Evolutionary conservation across 1,140 invertebrate genomes (phyloP), one percentile per base, ranked within the genome.

Genomic region (Bombus breviceps): DNA sequence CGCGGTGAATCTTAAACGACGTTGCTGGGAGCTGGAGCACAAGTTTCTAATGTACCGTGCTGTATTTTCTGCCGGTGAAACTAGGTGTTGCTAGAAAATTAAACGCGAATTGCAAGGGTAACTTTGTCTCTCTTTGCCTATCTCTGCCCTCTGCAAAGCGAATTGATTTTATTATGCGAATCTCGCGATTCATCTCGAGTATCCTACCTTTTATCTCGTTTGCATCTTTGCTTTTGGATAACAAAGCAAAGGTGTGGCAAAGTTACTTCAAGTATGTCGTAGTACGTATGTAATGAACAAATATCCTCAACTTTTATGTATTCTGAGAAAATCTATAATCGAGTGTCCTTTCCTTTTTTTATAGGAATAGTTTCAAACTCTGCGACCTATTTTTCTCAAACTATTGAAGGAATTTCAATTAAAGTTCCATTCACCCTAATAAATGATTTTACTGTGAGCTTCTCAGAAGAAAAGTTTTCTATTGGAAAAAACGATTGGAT

Each of bases 61-160:
- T n/a, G 28, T 73, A 47, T 47, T 73, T 73, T n/a, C 15, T 43
- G 10, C 37, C 68, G 25, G 22, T 34, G n/a, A n/a, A 43, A 41
- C 39, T 9, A n/a, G 8, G 47, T 53, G 47, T 53, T 69, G 18
- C 10, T 71, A 12, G 69, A 41, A 71, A 71, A 41, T 71, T 43
- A 73, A 73, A 6, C 28, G 41, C 15, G 39, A 43, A 15, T 18
- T 28, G 5, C 10, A 32, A 18, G 18, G n/a, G 6, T 22, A 22
- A 37, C 13, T 43, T n/a, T n/a, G 13, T n/a, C 41, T 13, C 3
- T 41, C 3, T 10, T 41, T 32, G 10, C 4, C 41, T 25, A 1
- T 12, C 3, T 15, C 0, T 12, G 9, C 3, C 28, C 1, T 18
- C 15, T 18, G 4, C 0, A 41, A 13, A 32, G 25, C 10, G 25